Conservation (phyloP, 2,113 vertebrate genomes). For the human (Homo sapiens) region DNA sequence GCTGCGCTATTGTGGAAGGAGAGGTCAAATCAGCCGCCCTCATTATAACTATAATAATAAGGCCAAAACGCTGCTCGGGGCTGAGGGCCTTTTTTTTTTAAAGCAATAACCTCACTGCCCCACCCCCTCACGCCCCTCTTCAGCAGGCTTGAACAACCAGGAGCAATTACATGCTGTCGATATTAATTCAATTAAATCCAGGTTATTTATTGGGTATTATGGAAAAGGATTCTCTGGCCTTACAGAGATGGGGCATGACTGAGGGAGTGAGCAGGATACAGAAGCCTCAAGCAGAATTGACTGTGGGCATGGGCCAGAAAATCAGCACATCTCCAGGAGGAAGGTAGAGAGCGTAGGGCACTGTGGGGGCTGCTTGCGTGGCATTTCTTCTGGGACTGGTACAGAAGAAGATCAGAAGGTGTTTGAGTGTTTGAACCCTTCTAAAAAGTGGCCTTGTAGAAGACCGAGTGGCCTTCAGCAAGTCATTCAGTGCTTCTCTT, state of each 20-base stretch:
- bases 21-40: conserved; percentile 95
- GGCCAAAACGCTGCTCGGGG: conserved; percentile 88
- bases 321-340: neutral
- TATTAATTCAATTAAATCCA: conserved; percentile 87
- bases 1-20: conserved; percentile 91
- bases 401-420: fast-evolving
- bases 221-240: conserved; percentile 67
- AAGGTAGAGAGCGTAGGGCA: neutral
- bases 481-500: too few relatives aligned
- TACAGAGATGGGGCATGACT: neutral
- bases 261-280: neutral
- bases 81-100: conserved; percentile 73
- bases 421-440: neutral
- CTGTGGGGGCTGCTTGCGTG: fast-evolving
- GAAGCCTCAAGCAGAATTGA: neutral
- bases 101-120: conserved; percentile 83
- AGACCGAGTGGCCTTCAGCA: neutral
- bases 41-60: conserved; percentile 98
- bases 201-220: conserved; percentile 83
- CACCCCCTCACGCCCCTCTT: conserved; percentile 68
- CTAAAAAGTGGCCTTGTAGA: too few relatives aligned
- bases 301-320: neutral
- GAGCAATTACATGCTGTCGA: conserved; percentile 87
- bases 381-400: neutral
- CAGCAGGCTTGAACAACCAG: conserved; percentile 80